Evolutionary conservation across 2,113 vertebrate genomes (phyloP), one percentile per base, ranked within the genome.

Genomic region (Epinephelus moara): DNA sequence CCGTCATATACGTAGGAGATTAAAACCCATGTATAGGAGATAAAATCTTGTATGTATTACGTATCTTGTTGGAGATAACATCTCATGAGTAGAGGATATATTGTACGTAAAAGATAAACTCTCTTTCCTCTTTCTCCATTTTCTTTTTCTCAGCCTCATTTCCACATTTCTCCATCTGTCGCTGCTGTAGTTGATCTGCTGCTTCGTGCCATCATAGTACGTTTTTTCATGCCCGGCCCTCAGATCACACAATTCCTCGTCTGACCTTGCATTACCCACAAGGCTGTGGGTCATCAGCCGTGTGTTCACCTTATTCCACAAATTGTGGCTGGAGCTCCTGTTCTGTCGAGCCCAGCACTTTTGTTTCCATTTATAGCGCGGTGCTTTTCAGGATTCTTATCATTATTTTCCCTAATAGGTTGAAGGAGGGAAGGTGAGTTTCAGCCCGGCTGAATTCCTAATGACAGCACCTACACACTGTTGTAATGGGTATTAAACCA

Each of bases 291-390:
- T 78, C 86, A 37, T 70, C 70, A 40, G 59, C 70, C 3, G 49
- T 13, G 45, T 13, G 50, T 76, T 88, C 82, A 42, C 81, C 67
- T 89, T 87, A 89, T 91, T 82, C 78, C 76, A 49, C 87, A 89
- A 84, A 90, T 83, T 89, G 81, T 75, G 40, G 19, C 80, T 0
- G 37, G 18, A 21, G 85, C 77, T 78, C 30, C 2, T 19, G 75
- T 85, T 92, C 78, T 89, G 90, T 84, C 19, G 50, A 89, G 80
- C 49, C 47, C 53, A 85, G 90, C 91, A 78, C 81, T 85, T 88
- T 74, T 56, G 82, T 70, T 80, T 74, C 78, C 81, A 70, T 88
- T 84, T 84, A 80, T 84, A 88, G 75, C 27, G 0, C 9, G 0
- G 55, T 11, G 76, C 84, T 72, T 85, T 86, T 84, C 77, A 57